These are phyloP conservation scores for Nothoprocta pentlandii DNA, from an alignment of 2,113 vertebrate genomes.

Conservation along the genomic window DNA sequence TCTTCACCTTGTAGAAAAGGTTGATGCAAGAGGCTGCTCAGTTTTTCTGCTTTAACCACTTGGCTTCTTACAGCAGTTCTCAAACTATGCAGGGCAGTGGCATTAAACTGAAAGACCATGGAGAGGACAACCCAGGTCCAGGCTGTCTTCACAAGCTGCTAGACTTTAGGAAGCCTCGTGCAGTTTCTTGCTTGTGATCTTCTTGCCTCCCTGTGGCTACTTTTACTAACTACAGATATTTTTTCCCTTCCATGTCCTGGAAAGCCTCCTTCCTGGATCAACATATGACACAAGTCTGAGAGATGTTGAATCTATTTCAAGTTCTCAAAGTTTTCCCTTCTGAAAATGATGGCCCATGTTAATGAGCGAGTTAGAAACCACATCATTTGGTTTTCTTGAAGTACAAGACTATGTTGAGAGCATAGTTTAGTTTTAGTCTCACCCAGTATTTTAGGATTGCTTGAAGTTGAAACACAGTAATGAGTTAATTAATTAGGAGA, in stretches of 20 bases:
- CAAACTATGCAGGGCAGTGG: not conserved
- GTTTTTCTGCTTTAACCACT: not conserved
- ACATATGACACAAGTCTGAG: not conserved
- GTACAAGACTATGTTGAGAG: fast-evolving
- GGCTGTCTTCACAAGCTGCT: not conserved
- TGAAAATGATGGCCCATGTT: fast-evolving
- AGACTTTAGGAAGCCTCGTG: fast-evolving
- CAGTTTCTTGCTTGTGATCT: fast-evolving
- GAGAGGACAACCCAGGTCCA: fast-evolving
- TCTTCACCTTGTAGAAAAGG: fast-evolving
- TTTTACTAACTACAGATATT: fast-evolving
- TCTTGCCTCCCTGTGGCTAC: not conserved
- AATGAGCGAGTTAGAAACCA: fast-evolving
- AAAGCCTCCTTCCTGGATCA: not conserved
- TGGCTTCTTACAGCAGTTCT: fast-evolving
- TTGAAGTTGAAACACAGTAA: not conserved
- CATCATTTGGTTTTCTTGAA: fast-evolving
- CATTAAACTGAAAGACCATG: not conserved
- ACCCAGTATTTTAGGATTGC: not conserved
- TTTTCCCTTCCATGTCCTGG: not conserved
- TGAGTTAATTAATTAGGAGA: not conserved
- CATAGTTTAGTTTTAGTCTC: not conserved
- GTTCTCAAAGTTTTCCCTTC: fast-evolving
- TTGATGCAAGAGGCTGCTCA: not conserved
- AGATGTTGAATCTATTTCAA: fast-evolving